A percentile compares a stretch with the other conserved stretches of the same genome.
Evolutionary conservation across 2,888 invertebrate species (phyloP).

Genomic region (Nysson spinosus): DNA sequence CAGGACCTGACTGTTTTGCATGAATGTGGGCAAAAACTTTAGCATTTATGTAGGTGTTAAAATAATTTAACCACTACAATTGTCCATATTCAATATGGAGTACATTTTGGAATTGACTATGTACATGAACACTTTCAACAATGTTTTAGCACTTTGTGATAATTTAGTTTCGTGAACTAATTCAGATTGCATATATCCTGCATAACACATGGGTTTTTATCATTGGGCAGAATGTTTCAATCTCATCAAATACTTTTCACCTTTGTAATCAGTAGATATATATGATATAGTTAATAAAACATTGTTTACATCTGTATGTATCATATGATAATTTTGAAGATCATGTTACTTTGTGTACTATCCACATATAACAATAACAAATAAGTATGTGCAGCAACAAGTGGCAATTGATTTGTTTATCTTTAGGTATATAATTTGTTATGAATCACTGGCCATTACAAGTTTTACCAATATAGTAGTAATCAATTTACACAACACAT

Average conservation of each 20-base stretch:
- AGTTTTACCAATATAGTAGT: slow-evolving; percentile 16
- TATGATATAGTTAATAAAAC: no score
- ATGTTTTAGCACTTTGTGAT: slow-evolving; percentile 24
- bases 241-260: no score
- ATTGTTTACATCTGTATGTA: slow-evolving; percentile 11
- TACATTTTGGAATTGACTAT: slow-evolving; percentile 24
- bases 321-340: slow-evolving; percentile 2
- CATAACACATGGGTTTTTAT: no score
- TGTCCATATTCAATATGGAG: slow-evolving; percentile 36
- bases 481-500: slow-evolving; percentile 5
- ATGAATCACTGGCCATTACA: slow-evolving; percentile 22
- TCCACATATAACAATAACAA: slow-evolving; percentile 14
- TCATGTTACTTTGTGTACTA: not conserved
- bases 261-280: no score
- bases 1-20: no score
- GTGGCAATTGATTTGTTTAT: not conserved
- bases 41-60: no score
- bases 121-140: slow-evolving; percentile 53
- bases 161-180: slow-evolving; percentile 17
- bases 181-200: no score
- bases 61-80: slow-evolving; percentile 29
- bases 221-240: no score
- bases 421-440: not conserved
- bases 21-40: no score
- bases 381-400: slow-evolving; percentile 5